Evolutionary conservation across 1,140 invertebrate genomes (phyloP).

Genomic region (Anastrepha obliqua): DNA sequence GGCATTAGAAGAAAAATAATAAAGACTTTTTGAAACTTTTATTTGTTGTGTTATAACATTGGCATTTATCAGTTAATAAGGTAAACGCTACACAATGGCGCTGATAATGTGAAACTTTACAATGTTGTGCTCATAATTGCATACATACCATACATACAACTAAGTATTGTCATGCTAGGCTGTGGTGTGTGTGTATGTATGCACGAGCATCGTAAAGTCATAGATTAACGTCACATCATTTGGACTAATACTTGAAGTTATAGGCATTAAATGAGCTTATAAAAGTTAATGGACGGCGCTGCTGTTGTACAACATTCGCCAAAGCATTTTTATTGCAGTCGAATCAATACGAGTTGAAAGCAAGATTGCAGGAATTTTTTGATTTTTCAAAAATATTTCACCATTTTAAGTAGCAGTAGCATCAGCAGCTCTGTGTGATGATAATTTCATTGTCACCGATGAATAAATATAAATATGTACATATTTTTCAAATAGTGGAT

Average conservation of each 20-base stretch:
- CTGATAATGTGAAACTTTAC: constrained; percentile 16
- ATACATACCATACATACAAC: neutral
- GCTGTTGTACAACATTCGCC: neutral
- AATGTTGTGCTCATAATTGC: neutral
- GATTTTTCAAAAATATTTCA: neutral
- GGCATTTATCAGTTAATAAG: constrained; percentile 32
- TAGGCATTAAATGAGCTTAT: constrained; percentile 31
- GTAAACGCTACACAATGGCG: neutral
- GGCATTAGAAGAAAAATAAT: neutral
- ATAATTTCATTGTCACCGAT: constrained; percentile 6
- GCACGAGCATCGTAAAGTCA: neutral
- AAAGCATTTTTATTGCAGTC: constrained; percentile 7
- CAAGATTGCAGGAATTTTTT: neutral
- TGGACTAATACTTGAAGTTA: constrained; percentile 5
- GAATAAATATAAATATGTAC: neutral
- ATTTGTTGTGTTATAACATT: neutral
- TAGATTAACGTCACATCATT: constrained; percentile 38
- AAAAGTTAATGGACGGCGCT: neutral
- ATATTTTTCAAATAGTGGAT: neutral
- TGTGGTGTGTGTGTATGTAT: too few species aligned
- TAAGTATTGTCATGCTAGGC: too few species aligned
- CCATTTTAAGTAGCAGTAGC: neutral
- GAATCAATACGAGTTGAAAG: constrained; percentile 18
- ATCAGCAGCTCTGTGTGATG: neutral
- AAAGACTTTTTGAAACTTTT: neutral